Base-by-base conservation (phyloP, 2,113 vertebrate species). In the Anoura caudifer region DNA sequence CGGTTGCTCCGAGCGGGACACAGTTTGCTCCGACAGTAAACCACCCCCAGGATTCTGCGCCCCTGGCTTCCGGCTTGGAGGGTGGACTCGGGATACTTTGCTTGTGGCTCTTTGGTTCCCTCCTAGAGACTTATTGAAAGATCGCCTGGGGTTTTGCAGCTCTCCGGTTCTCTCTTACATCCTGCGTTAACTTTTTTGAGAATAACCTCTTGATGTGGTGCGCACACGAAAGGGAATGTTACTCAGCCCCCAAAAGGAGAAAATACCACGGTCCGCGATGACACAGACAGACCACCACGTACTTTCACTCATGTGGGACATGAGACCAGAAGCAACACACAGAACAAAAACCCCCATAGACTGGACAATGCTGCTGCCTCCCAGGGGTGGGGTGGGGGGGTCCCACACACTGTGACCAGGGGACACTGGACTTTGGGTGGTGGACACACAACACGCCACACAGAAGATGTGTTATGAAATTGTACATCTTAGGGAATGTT, bases 71-170 rank as follows among this genome's bases (percentile, higher is more conserved):
- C 41, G 33, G 76, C 28, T 10, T 12, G 9, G 14, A 19, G 36
- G 50, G 3, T 5, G 2, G 45, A 56, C 43, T 52, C 16, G 0
- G 17, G 16, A 1, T 2, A 2, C 17, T 33, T 22, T 12, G 13
- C 20, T 9, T 19, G 5, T 38, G 80, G 4, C 4, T 5, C 14
- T 12, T 31, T 6, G 10, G 47, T 33, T 12, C 7, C 47, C 31
- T 45, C 36, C n/a, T 26, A 9, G 38, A 24, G 14, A 38, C 8
- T 15, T 17, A 45, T 5, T 9, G 28, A 54, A 22, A 26, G 20
- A 22, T 15, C 36, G 24, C 11, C 63, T 33, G 73, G 72, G 26
- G 9, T 56, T 70, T 75, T 72, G 59, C 24, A 50, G 20, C 52
- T 79, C 8, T 41, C 12, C 16, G 38, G n/a, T 36, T 73, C 17